A percentile compares a stretch with the other conserved stretches of the same genome.
Conservation (phyloP, 2,113 vertebrate species). For the Recurvirostra avosetta region DNA sequence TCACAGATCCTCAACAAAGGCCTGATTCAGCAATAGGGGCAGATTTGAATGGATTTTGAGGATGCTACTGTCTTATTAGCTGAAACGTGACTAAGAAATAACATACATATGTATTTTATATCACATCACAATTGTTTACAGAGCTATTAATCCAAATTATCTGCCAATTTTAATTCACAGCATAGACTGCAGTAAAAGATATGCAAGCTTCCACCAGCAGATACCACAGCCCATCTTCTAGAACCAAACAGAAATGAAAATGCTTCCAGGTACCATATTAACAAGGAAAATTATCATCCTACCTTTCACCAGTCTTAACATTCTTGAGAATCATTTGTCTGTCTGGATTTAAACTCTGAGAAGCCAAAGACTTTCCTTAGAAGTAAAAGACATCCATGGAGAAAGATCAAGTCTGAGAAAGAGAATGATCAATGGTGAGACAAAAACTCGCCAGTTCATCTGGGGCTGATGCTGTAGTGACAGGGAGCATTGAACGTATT, state of each 20-base stretch:
- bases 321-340: neutral
- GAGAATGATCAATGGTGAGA: neutral
- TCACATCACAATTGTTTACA: neutral
- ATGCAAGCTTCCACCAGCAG: neutral
- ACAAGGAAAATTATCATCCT: neutral
- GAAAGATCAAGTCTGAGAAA: neutral
- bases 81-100: neutral
- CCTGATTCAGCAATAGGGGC: neutral
- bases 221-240: neutral
- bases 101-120: neutral
- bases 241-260: neutral
- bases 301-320: neutral
- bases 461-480: neutral
- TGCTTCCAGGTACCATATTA: neutral
- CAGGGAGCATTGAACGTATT: neutral
- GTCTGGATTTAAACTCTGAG: neutral
- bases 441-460: neutral
- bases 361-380: neutral
- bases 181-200: neutral
- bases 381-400: neutral
- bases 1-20: neutral
- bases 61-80: neutral
- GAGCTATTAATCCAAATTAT: neutral
- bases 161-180: neutral
- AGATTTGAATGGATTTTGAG: neutral